A percentile compares a stretch with the other conserved stretches of the same genome.
phyloP scores from a whole-genome alignment of 2,888 invertebrate genomes.

The Hedychridium roseum region DNA sequence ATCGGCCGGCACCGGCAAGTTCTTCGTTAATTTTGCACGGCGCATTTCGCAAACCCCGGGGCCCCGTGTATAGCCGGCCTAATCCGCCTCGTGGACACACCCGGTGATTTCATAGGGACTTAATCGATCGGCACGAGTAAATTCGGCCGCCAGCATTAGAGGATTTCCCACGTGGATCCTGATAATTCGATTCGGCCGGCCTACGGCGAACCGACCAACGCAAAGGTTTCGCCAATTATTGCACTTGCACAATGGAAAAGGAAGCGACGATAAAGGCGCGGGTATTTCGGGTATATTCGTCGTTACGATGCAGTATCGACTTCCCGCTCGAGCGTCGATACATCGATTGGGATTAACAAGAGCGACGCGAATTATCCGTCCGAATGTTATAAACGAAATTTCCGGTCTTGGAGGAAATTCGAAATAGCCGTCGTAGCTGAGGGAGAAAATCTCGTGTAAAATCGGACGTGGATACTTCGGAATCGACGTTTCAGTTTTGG shows the following conservation, averaged over 20 bases:
- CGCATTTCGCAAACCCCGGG: constrained; percentile 17
- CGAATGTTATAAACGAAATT: no score
- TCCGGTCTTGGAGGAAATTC: no score
- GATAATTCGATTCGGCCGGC: constrained; percentile 48
- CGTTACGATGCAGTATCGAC: no score
- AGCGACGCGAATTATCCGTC: no score
- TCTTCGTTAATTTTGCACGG: constrained; percentile 43
- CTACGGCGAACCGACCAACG: no score
- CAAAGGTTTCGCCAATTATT: no score
- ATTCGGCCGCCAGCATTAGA: constrained; percentile 42
- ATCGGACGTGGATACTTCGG: background rate
- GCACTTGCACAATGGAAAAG: no score
- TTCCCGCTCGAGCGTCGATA: no score
- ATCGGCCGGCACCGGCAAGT: constrained; percentile 21
- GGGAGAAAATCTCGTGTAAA: background rate
- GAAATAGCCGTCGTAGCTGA: no score
- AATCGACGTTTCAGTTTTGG: background rate
- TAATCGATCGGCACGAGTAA: constrained; percentile 41
- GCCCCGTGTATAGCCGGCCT: constrained; percentile 24
- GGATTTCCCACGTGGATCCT: constrained; percentile 42
- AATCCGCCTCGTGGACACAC: constrained; percentile 37
- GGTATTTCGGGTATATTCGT: no score
- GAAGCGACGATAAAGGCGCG: no score
- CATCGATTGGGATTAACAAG: no score
- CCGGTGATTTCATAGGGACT: constrained; percentile 45